A percentile compares a stretch with the other conserved stretches of the same genome.
These are phyloP conservation scores for Gymnosoma rotundatum DNA, from an alignment of 2,888 invertebrate species.

Conservation along the genomic window DNA sequence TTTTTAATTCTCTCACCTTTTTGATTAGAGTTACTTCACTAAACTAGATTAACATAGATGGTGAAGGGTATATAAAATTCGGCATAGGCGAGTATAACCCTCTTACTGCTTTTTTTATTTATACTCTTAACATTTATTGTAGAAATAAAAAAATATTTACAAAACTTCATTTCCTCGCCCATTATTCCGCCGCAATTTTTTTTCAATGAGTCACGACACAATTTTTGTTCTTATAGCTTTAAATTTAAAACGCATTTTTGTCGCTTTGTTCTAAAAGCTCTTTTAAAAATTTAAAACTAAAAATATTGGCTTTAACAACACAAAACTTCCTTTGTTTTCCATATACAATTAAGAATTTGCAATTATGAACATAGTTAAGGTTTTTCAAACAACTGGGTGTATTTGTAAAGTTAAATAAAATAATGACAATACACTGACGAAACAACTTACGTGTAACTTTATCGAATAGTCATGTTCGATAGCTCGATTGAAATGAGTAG, in stretches of 20 bases:
- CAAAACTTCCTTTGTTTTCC: constrained; percentile 55
- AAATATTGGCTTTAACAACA: constrained; percentile 27
- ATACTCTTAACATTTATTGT: constrained; percentile 3
- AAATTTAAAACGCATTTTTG: constrained; percentile 40
- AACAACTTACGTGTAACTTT: too few relatives aligned
- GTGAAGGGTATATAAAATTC: too few relatives aligned
- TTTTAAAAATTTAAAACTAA: constrained; percentile 44
- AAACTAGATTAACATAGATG: too few relatives aligned
- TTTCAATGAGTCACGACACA: constrained; percentile 48
- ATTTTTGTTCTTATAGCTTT: constrained; percentile 32
- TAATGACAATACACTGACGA: too few relatives aligned
- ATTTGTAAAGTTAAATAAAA: too few relatives aligned
- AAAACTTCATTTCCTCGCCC: constrained; percentile 45
- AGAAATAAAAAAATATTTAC: neutral
- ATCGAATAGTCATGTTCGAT: too few relatives aligned
- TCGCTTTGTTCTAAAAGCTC: constrained; percentile 30
- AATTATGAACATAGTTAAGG: constrained; percentile 18
- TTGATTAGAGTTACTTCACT: too few relatives aligned
- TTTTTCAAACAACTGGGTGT: neutral
- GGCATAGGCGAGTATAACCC: too few relatives aligned
- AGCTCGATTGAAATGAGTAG: too few relatives aligned
- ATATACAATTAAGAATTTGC: constrained; percentile 52
- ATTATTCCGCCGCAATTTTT: constrained; percentile 45
- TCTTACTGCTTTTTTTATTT: too few relatives aligned
- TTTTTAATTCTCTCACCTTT: too few relatives aligned